These are phyloP conservation scores for Agriopis aurantiaria DNA, from an alignment of 2,888 invertebrate genomes.

Conservation along the genomic window DNA sequence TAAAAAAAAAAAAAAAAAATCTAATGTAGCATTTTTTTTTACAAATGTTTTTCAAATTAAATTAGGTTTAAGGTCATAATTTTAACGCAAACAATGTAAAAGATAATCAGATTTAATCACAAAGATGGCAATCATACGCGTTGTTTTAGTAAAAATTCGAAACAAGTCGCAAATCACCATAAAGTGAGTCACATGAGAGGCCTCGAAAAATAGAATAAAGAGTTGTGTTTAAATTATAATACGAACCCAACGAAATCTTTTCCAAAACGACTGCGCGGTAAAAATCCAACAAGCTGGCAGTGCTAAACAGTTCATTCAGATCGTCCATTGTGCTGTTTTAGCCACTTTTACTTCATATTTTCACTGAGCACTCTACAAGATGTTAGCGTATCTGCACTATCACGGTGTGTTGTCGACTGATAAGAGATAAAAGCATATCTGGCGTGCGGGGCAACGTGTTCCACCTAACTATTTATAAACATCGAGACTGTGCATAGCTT, in stretches of 20 bases:
- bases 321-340: constrained; percentile 60
- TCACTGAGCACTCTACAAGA: constrained; percentile 35
- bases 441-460: constrained; percentile 35
- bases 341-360: constrained; percentile 28
- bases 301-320: constrained; percentile 57
- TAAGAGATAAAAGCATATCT: constrained; percentile 59
- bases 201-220: constrained; percentile 27
- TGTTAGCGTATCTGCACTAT: constrained; percentile 50
- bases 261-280: constrained; percentile 66
- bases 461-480: constrained; percentile 41
- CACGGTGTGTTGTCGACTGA: constrained; percentile 54
- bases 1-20: too few relatives aligned
- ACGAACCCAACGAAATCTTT: constrained; percentile 66
- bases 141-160: constrained; percentile 2
- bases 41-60: too few relatives aligned
- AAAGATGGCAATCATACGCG: not conserved
- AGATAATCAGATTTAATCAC: not conserved
- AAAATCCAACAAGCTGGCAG: constrained; percentile 67
- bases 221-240: constrained; percentile 29
- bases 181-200: constrained; percentile 36
- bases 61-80: too few relatives aligned
- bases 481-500: constrained; percentile 16
- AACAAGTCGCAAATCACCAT: constrained; percentile 19
- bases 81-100: constrained; percentile 9
- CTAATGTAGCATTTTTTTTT: too few relatives aligned